phyloP scores from a whole-genome alignment of 2,888 invertebrate genomes.

The Eulithis testata region DNA sequence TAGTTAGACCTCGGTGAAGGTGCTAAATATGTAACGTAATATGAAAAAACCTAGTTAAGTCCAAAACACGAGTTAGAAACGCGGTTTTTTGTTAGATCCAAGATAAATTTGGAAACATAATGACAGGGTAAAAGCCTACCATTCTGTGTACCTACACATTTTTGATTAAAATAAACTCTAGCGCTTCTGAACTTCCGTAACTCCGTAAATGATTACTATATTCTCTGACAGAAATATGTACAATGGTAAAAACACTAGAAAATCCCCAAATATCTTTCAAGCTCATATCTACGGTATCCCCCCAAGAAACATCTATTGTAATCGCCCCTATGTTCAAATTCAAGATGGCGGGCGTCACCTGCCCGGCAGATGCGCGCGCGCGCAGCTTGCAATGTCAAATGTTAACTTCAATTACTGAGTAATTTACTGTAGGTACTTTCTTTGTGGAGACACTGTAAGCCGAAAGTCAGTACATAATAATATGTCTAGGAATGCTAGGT shows the following conservation, averaged over 20 bases:
- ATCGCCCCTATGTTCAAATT: conserved; percentile 36
- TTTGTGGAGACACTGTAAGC: background rate
- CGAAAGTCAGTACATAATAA: background rate
- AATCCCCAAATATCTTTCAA: conserved; percentile 11
- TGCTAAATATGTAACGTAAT: no score
- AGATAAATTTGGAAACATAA: no score
- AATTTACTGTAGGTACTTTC: conserved; percentile 17
- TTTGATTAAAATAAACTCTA: background rate
- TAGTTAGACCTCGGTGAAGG: no score
- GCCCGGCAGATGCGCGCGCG: conserved; percentile 66
- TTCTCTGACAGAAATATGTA: background rate
- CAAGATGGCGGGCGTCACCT: conserved; percentile 64
- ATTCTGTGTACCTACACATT: background rate
- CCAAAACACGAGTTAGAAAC: no score
- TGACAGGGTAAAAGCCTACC: no score
- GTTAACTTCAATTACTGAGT: conserved; percentile 37
- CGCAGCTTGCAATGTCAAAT: conserved; percentile 61
- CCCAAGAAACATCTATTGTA: conserved; percentile 35
- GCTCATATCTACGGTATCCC: conserved; percentile 26
- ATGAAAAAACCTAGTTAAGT: no score
- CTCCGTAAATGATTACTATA: no score
- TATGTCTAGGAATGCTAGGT: no score
- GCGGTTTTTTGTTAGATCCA: no score
- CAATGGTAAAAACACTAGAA: conserved; percentile 1
- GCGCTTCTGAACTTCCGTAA: background rate